Base-by-base conservation (phyloP, 2,113 vertebrate genomes). In the Platichthys stellatus region DNA sequence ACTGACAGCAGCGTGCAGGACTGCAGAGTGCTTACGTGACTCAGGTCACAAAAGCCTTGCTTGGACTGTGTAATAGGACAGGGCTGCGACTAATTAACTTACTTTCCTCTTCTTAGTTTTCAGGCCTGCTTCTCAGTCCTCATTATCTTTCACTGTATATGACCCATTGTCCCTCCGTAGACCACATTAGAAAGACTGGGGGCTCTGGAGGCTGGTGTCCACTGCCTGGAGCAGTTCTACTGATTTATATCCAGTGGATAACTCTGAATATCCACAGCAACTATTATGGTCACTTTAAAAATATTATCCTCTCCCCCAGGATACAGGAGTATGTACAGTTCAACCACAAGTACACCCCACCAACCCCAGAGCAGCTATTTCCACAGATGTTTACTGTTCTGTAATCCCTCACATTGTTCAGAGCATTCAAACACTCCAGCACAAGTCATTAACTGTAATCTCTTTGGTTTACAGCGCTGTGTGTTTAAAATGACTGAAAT, bases 11-110 rank as follows among this genome's bases (percentile, higher is more conserved):
- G 62, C 63, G 18, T 66, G 14, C 63, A 64, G 69, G 24, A 58
- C 78, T 76, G 71, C 72, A 68, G 49, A 66, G 70, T 87, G 86
- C 45, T 72, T 92, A 90, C 78, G 88, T 93, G 90, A 93, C 89
- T 73, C 69, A 85, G 74, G 83, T 86, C 90, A 92, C 83, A 83
- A 69, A 74, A 53, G 40, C 62, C 69, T 78, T 56, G 1, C 49
- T 59, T 61, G 17, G 6, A 35, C 69, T 67, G 72, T 51, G 49
- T 18, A 70, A 81, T 69, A 71, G 43, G 8, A 3, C 54, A 71
- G 57, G 28, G 57, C 72, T 84, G 85, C 77, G 63, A 51, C 61
- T 72, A 69, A 77, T 88, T 74, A 80, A 65, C 65, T 64, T n/a
- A n/a, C 73, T 54, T 70, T 60, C 45, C 45, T 60, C 24, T 60